These are phyloP conservation scores for Coptodon bakossiorum DNA, from an alignment of 2,113 vertebrate genomes.

Conservation along the genomic window DNA sequence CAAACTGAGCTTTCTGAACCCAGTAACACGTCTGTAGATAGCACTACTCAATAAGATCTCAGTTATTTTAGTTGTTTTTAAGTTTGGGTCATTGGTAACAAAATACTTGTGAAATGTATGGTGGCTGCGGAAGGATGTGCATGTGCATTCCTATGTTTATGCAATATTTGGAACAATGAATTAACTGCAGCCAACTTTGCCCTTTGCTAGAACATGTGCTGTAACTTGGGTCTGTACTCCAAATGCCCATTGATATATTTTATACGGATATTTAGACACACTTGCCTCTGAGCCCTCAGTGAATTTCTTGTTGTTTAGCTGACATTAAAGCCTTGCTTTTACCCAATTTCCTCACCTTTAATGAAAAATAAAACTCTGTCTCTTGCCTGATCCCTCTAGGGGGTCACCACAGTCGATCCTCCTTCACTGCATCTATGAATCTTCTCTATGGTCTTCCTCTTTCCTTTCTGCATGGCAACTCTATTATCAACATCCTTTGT, in stretches of 20 bases:
- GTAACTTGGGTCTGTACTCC: neutral
- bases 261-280: neutral
- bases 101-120: neutral
- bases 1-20: neutral
- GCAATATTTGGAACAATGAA: neutral
- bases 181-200: neutral
- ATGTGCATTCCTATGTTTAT: neutral
- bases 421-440: neutral
- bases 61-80: neutral
- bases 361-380: neutral
- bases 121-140: neutral
- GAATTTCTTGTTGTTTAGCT: neutral
- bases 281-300: neutral
- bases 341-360: neutral
- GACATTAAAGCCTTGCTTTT: neutral
- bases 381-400: neutral
- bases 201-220: neutral
- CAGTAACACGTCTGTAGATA: neutral
- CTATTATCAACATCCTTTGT: neutral
- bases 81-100: neutral
- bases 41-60: neutral
- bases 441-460: neutral
- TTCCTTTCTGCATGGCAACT: neutral
- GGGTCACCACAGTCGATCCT: neutral
- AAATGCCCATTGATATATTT: neutral